Evolutionary conservation across 1,140 invertebrate species (phyloP), one percentile per base, ranked within the genome.

Genomic region (Hirudo medicinalis): DNA sequence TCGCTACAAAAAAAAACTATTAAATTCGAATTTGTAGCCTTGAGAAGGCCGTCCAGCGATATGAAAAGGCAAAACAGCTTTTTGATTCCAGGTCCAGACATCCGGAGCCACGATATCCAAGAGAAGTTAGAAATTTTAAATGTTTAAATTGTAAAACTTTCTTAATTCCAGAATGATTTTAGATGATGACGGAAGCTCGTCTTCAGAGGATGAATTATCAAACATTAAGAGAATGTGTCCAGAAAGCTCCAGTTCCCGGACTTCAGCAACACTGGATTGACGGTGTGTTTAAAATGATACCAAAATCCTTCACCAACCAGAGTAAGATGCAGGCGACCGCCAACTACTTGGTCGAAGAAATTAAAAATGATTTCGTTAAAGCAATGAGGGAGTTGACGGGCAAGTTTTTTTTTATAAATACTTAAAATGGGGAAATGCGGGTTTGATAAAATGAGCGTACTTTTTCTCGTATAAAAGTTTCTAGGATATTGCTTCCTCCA

Each of bases 341-440:
- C 13, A 71, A 74, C 11, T 76, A 79, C 29, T 73, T 81, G 22
- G 80, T 82, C 72, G 73, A 75, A 25, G 81, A 82, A 72, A 75
- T 82, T 40, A 76, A 75, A 70, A 74, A 71, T 69, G 77, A 80
- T 70, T 82, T 77, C 74, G 74, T 72, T 19, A 72, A 76, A 49
- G 81, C 80, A 72, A 82, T 82, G 79, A 81, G 81, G 71, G 79
- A 79, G 74, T 82, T 79, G 17, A 79, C 79, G 75, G 77, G 81
- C 81, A 75, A 74, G 75, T 73, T 22, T 29, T 66, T 36, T 27
- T n/a, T 22, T 71, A 22, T 15, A n/a, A 2, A 36, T 71, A 22
- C 19, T 49, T 2, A 36, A 49, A 49, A 49, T 0, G 11, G 11
- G 9, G 15, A 49, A 49, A 49, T 2, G 4, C 43, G 4, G 4